Evolutionary conservation across 2,113 vertebrate species (phyloP), one percentile per base, ranked within the genome.

Genomic region (Anhinga anhinga): DNA sequence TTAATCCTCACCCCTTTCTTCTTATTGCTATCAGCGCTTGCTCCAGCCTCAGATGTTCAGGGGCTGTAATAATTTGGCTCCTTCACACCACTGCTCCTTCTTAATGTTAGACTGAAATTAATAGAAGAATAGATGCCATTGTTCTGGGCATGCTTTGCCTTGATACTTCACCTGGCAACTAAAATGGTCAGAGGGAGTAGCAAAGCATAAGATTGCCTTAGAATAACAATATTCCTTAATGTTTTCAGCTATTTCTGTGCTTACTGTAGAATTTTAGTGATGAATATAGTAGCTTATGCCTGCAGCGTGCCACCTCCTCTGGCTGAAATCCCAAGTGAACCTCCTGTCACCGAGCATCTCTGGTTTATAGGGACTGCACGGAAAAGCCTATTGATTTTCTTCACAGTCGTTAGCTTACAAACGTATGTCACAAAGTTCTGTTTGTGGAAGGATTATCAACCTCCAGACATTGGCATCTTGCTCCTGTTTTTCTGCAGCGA

Each of bases 21-120:
- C 40, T n/a, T 40, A 0, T 36, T n/a, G 70, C 66, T 66, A 0
- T 17, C n/a, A 6, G 71, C 77, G 53, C n/a, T 79, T 22, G n/a
- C 44, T 88, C 34, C 38, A 13, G 44, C 14, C 40, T 63, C 21
- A 3, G 40, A 10, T 36, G 44, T 34, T 34, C 38, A 18, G 27
- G 14, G 36, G 7, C 26, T n/a, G 30, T 9, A 69, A 29, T 29
- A 34, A 82, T 26, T 63, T 44, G 55, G 26, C 32, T 87, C 47
- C 44, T 56, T 66, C 52, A 17, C 59, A 21, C 36, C 34, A 11
- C 20, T 59, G 66, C 59, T 59, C 61, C 47, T 53, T 23, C 40
- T 71, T 44, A 65, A 44, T 38, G 22, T 47, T 9, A 15, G 16
- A 5, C 52, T 58, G 63, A 10, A 23, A 30, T 50, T 15, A 58